Evolutionary conservation across 2,113 vertebrate genomes (phyloP).

Genomic region (Mungos mungo): DNA sequence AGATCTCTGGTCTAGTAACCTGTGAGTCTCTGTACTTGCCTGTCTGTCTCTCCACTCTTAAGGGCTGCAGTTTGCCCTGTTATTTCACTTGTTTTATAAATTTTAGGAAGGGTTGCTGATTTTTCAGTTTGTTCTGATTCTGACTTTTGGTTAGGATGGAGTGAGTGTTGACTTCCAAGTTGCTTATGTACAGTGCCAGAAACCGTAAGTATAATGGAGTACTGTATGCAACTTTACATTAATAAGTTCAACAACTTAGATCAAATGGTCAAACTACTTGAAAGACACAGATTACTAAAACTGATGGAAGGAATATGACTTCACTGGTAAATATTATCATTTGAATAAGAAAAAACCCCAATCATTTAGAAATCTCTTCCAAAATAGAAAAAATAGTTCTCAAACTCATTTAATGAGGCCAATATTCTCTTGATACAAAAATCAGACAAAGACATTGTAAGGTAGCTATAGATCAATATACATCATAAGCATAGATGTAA

Average conservation of each 20-base stretch:
- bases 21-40: not conserved
- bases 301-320: not conserved
- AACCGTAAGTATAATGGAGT: not conserved
- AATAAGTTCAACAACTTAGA: not conserved
- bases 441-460: not conserved
- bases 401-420: not conserved
- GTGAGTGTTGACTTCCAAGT: not conserved
- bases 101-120: not conserved
- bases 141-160: not conserved
- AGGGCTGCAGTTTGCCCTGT: not conserved
- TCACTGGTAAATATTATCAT: not conserved
- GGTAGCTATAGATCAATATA: not conserved
- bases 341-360: not conserved
- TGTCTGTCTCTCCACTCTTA: not conserved
- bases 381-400: not conserved
- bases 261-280: not conserved
- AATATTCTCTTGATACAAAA: not conserved
- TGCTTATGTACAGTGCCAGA: not conserved
- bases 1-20: not conserved
- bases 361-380: not conserved
- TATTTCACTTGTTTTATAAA: not conserved
- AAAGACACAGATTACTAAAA: not conserved
- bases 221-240: not conserved
- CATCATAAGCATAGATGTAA: not conserved
- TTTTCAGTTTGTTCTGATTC: not conserved